A percentile compares a stretch with the other conserved stretches of the same genome.
Evolutionary conservation across 2,888 invertebrate species (phyloP).

Genomic region (Stratiomys singularior): DNA sequence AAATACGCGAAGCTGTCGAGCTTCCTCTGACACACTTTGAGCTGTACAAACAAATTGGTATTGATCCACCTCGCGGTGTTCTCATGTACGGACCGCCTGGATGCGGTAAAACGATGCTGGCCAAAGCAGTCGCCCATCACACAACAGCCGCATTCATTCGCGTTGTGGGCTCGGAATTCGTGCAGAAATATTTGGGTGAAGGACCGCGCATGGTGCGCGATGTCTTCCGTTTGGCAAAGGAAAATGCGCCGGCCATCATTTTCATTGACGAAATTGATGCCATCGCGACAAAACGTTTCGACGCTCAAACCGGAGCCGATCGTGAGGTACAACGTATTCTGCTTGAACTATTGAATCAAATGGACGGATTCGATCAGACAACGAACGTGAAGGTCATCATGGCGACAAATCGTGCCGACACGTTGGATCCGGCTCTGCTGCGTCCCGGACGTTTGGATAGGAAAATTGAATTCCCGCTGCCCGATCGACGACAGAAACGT

Average conservation of each 20-base stretch:
- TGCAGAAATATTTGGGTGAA: slow-evolving; percentile 98
- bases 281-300: slow-evolving; percentile 98
- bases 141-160: slow-evolving; percentile 99
- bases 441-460: slow-evolving; percentile 89
- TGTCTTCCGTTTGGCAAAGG: slow-evolving; percentile 98
- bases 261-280: slow-evolving; percentile 99
- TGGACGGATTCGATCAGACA: slow-evolving; percentile 99
- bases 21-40: slow-evolving; percentile 98
- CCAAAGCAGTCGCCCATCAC: slow-evolving; percentile 98
- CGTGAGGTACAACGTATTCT: slow-evolving; percentile 98
- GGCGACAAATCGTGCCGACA: slow-evolving; percentile 98
- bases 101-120: slow-evolving; percentile 99
- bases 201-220: slow-evolving; percentile 99
- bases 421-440: slow-evolving; percentile 87
- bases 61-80: slow-evolving; percentile 98
- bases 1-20: slow-evolving; percentile 98
- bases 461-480: slow-evolving; percentile 98
- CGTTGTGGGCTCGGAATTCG: slow-evolving; percentile 99
- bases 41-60: slow-evolving; percentile 97
- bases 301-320: slow-evolving; percentile 98
- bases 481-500: slow-evolving; percentile 88
- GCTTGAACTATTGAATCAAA: slow-evolving; percentile 96
- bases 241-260: slow-evolving; percentile 99
- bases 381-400: slow-evolving; percentile 99
- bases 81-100: slow-evolving; percentile 99